phyloP scores from a whole-genome alignment of 2,888 invertebrate species.

The Dolomedes plantarius region DNA sequence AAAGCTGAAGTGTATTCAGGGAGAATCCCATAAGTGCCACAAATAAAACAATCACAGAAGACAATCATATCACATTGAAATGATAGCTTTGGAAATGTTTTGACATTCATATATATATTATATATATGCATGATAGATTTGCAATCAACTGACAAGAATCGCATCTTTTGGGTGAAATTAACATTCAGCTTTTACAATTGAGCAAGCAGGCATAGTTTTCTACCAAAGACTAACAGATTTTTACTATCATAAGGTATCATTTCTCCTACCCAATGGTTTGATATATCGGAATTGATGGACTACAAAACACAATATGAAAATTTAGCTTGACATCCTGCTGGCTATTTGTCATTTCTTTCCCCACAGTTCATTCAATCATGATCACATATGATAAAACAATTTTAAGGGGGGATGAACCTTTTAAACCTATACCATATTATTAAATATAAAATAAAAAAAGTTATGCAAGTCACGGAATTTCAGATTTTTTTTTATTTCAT shows the following conservation, averaged over 20 bases:
- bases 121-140: conserved; percentile 44
- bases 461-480: background rate
- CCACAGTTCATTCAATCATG: background rate
- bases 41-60: conserved; percentile 63
- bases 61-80: conserved; percentile 67
- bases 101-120: conserved; percentile 40
- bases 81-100: conserved; percentile 67
- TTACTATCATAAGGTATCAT: conserved; percentile 40
- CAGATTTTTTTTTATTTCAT: background rate
- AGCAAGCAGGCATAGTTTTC: conserved; percentile 65
- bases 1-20: conserved; percentile 66
- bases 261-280: conserved; percentile 57
- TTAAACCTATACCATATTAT: background rate
- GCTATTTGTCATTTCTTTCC: background rate
- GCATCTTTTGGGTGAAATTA: conserved; percentile 60
- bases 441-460: background rate
- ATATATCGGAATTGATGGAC: conserved; percentile 53
- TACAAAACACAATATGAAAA: conserved; percentile 65
- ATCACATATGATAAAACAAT: background rate
- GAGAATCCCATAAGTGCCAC: conserved; percentile 61
- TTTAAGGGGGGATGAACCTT: conserved; percentile 3
- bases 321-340: background rate
- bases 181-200: conserved; percentile 67
- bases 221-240: conserved; percentile 55
- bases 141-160: conserved; percentile 51